A percentile compares a stretch with the other conserved stretches of the same genome.
Evolutionary conservation across 1,140 invertebrate genomes (phyloP).

Genomic region (Manduca sexta): DNA sequence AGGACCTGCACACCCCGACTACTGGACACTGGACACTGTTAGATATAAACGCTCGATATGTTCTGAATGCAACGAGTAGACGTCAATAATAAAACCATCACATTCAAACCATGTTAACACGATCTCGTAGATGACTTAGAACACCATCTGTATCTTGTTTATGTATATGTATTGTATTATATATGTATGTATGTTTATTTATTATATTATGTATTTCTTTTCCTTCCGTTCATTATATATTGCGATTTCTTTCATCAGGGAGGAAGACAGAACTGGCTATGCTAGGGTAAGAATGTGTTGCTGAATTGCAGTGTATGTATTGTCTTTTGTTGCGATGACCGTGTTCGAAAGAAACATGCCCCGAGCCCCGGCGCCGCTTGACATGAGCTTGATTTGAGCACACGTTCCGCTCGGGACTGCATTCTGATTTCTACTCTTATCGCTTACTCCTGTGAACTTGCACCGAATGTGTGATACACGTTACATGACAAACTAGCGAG

Average conservation of each 20-base stretch:
- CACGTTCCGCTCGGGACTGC: constrained; percentile 19
- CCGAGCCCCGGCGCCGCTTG: constrained; percentile 27
- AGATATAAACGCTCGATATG: constrained; percentile 18
- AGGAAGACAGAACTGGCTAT: constrained; percentile 71
- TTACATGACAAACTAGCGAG: neutral
- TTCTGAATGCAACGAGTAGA: constrained; percentile 36
- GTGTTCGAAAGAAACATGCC: constrained; percentile 4
- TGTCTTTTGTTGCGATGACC: constrained; percentile 52
- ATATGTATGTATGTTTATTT: constrained; percentile 8
- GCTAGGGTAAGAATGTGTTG: constrained; percentile 70
- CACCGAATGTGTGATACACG: constrained; percentile 15
- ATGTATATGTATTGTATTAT: constrained; percentile 15
- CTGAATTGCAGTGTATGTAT: constrained; percentile 59
- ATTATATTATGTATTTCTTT: constrained; percentile 25
- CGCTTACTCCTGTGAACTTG: constrained; percentile 35
- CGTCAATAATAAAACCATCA: no score
- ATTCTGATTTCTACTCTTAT: constrained; percentile 33
- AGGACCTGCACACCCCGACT: constrained; percentile 6
- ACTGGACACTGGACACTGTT: neutral
- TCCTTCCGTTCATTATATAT: constrained; percentile 47
- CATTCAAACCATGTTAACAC: no score
- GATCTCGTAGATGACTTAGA: no score
- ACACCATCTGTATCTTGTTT: constrained; percentile 13
- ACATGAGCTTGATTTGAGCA: constrained; percentile 30
- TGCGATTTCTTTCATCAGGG: constrained; percentile 70